A percentile compares a stretch with the other conserved stretches of the same genome.
Conservation (phyloP, 2,113 vertebrate genomes). For the Entosphenus tridentatus region DNA sequence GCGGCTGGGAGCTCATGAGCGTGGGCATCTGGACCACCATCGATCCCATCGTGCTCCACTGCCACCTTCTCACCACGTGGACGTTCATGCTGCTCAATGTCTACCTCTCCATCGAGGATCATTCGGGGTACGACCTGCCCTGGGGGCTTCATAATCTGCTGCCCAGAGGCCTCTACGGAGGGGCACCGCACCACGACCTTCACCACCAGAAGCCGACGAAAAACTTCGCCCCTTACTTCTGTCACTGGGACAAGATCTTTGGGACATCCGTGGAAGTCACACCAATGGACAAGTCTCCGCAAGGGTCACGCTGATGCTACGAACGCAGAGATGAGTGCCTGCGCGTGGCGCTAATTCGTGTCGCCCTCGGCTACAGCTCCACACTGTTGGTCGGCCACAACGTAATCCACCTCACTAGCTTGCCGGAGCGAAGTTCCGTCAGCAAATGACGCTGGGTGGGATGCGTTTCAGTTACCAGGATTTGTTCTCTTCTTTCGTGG, state of each 20-base stretch:
- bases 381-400: no score
- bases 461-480: no score
- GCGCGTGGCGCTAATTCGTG: no score
- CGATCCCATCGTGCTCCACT: constrained; percentile 31
- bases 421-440: no score
- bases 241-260: constrained; percentile 37
- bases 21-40: constrained; percentile 35
- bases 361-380: no score
- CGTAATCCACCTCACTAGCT: no score
- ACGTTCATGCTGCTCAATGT: constrained; percentile 39
- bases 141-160: constrained; percentile 34
- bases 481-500: no score
- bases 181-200: constrained; percentile 26
- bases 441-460: no score
- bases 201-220: constrained; percentile 30
- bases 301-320: no score
- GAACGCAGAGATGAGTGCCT: no score
- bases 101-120: constrained; percentile 35
- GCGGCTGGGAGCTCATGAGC: constrained; percentile 33
- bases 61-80: constrained; percentile 35
- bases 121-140: constrained; percentile 38
- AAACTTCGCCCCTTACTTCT: constrained; percentile 38
- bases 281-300: no score
- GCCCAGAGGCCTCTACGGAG: constrained; percentile 35
- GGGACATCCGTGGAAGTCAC: constrained; percentile 15